Percentiles rank a stretch among this genome's conserved stretches.
Evolutionary conservation across 2,113 vertebrate genomes (phyloP).

Genomic region (Nothocercus nigrocapillus): DNA sequence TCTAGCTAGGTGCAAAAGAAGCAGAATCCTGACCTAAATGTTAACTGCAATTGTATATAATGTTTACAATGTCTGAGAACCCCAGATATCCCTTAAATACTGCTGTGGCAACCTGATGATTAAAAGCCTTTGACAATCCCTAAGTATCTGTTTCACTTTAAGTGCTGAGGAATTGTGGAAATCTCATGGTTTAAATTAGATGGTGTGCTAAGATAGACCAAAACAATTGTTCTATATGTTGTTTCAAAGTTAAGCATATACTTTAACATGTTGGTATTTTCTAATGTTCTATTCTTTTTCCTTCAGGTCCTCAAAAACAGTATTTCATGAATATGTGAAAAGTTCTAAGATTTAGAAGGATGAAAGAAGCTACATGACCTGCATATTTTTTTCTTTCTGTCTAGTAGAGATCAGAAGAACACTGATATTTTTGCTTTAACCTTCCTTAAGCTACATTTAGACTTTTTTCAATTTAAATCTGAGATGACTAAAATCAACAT

Average conservation of each 20-base stretch:
- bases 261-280: background rate
- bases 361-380: background rate
- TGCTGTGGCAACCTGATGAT: background rate
- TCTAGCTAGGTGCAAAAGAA: fast-evolving
- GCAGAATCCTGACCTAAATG: background rate
- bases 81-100: fast-evolving
- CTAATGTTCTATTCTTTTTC: background rate
- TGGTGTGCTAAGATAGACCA: background rate
- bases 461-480: background rate
- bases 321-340: background rate
- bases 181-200: background rate
- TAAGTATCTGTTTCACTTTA: background rate
- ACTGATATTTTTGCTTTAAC: background rate
- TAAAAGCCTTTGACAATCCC: background rate
- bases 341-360: background rate
- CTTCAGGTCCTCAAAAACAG: background rate
- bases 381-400: background rate
- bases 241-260: background rate
- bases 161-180: background rate
- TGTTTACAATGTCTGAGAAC: background rate
- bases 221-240: background rate
- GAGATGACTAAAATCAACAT: background rate
- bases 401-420: fast-evolving
- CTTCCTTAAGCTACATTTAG: background rate
- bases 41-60: fast-evolving